A percentile compares a stretch with the other conserved stretches of the same genome.
Evolutionary conservation across 2,797 vertebrate genomes (phyloP).

Genomic region (Muscicapa comitata): DNA sequence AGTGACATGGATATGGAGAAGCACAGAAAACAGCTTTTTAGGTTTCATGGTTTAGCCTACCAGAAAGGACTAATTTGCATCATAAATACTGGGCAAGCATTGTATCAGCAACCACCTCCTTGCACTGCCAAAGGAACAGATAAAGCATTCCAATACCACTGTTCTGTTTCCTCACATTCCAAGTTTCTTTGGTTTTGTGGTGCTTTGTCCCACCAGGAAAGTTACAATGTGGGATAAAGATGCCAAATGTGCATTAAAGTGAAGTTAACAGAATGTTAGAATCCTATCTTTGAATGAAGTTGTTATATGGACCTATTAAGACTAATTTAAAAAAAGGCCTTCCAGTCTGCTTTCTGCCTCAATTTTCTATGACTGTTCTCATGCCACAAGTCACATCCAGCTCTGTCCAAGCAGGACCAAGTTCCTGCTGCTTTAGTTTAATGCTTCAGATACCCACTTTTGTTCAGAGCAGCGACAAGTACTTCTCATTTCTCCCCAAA

Average conservation of each 20-base stretch:
- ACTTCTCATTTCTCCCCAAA: background rate
- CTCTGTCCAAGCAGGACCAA: background rate
- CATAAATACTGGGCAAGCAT: background rate
- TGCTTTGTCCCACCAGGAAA: background rate
- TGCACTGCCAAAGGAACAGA: background rate
- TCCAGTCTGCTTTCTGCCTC: background rate
- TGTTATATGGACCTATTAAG: background rate
- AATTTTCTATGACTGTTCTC: background rate
- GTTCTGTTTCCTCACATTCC: background rate
- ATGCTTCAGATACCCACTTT: background rate
- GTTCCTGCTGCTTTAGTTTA: background rate
- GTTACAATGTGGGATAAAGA: background rate
- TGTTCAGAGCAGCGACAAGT: background rate
- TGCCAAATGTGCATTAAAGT: background rate
- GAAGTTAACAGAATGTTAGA: background rate
- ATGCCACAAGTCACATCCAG: background rate
- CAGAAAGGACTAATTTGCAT: background rate
- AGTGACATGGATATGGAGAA: background rate
- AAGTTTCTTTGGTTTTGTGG: background rate
- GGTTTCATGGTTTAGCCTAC: background rate
- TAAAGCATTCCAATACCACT: background rate
- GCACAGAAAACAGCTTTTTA: background rate
- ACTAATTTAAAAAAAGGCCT: background rate
- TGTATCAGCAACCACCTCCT: background rate
- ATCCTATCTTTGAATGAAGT: background rate